Evolutionary conservation across 2,888 invertebrate species (phyloP).

Genomic region (Eilema sororculum): DNA sequence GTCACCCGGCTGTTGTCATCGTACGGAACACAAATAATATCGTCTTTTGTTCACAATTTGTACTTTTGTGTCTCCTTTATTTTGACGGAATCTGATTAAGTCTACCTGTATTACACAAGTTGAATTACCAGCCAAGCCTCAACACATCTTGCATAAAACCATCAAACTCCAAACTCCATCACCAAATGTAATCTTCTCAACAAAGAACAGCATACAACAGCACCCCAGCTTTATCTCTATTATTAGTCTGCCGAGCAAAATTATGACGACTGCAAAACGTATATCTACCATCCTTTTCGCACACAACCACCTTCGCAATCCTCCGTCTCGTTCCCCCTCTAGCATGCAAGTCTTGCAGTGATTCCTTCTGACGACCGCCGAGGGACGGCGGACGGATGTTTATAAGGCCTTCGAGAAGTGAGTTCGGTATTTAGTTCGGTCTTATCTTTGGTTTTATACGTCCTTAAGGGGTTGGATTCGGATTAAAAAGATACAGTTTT

Average conservation of each 20-base stretch:
- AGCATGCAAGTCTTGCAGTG: constrained; percentile 75
- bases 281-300: constrained; percentile 62
- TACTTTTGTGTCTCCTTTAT: too few species aligned
- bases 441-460: constrained; percentile 71
- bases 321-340: constrained; percentile 56
- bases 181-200: constrained; percentile 25
- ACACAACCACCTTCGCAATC: constrained; percentile 22
- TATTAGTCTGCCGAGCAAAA: constrained; percentile 87
- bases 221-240: constrained; percentile 83
- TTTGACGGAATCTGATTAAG: neutral
- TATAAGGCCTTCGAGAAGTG: constrained; percentile 73
- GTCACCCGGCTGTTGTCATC: too few species aligned
- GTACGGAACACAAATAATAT: too few species aligned
- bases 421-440: constrained; percentile 71
- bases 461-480: constrained; percentile 63
- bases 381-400: constrained; percentile 68
- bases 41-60: too few species aligned
- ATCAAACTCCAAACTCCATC: constrained; percentile 23
- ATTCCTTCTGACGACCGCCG: constrained; percentile 71
- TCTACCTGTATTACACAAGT: neutral
- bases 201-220: constrained; percentile 35
- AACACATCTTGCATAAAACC: neutral
- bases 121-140: neutral
- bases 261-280: constrained; percentile 88
- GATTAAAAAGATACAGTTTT: constrained; percentile 62